These are phyloP conservation scores for Actinostola sp. DNA, from an alignment of 92 coral and sea anemone species.

Conservation along the genomic window DNA sequence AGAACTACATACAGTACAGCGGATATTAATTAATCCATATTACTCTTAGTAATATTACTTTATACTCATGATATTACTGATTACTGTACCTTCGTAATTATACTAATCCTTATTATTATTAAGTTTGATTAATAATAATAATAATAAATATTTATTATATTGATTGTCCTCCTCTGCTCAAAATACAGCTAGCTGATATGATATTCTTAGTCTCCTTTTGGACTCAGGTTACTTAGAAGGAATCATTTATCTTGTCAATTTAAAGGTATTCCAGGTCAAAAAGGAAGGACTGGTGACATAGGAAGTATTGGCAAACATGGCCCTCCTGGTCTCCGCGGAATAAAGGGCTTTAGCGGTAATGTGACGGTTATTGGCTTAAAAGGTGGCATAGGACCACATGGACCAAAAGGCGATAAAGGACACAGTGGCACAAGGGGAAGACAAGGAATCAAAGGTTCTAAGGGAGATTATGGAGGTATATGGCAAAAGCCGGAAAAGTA, in stretches of 20 bases:
- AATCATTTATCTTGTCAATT: neutral
- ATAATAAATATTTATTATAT: too few relatives aligned
- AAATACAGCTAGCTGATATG: too few relatives aligned
- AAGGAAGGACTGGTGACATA: neutral
- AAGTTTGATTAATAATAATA: too few relatives aligned
- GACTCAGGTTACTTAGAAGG: neutral
- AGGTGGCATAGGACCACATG: conserved; percentile 16
- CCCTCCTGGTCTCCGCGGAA: conserved; percentile 26
- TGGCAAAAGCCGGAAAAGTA: too few relatives aligned
- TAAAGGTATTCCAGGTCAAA: neutral
- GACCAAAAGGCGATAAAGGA: conserved; percentile 12
- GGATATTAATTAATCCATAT: too few relatives aligned
- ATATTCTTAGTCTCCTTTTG: neutral
- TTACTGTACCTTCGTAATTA: too few relatives aligned
- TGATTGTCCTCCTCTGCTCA: too few relatives aligned
- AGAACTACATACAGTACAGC: too few relatives aligned
- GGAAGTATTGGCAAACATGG: conserved; percentile 26
- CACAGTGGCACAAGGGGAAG: conserved; percentile 1
- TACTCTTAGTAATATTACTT: too few relatives aligned
- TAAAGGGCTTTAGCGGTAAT: conserved; percentile 22
- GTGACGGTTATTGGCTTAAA: conserved; percentile 21
- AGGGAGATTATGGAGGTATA: conserved; percentile 28
- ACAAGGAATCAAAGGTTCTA: conserved; percentile 8
- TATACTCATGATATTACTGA: too few relatives aligned
- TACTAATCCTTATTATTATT: too few relatives aligned